A percentile compares a stretch with the other conserved stretches of the same genome.
Evolutionary conservation across 2,113 vertebrate genomes (phyloP).

Genomic region (Aphyosemion australe): DNA sequence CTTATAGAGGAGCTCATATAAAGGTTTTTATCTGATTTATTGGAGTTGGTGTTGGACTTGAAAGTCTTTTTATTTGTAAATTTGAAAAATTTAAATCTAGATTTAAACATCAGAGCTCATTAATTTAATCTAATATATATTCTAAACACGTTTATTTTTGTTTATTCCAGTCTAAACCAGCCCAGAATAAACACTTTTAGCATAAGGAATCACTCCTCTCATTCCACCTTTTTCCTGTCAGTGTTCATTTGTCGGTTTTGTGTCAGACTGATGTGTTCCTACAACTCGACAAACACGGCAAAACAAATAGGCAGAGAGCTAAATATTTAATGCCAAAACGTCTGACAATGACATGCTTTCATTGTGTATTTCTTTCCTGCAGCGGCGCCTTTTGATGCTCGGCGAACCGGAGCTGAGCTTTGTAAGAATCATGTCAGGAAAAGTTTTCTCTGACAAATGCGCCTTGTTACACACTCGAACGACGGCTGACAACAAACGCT

Average conservation of each 20-base stretch:
- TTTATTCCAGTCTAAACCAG: too few species aligned
- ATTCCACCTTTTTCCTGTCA: conserved; percentile 10
- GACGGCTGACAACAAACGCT: conserved; percentile 31
- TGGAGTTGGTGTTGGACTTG: too few species aligned
- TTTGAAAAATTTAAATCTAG: too few species aligned
- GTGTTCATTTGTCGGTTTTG: conserved; percentile 9
- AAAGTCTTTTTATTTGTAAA: background rate
- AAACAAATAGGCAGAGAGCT: conserved; percentile 54
- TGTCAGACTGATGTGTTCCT: conserved; percentile 34
- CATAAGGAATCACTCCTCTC: conserved; percentile 16
- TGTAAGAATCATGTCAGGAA: conserved; percentile 32
- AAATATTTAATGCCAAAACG: conserved; percentile 47
- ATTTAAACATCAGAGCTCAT: too few species aligned
- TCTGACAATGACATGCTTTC: conserved; percentile 55
- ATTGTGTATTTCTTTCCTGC: conserved; percentile 46
- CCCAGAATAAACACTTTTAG: background rate
- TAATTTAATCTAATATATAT: background rate
- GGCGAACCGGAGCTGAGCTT: conserved; percentile 34
- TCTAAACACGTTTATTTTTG: too few species aligned
- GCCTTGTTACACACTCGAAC: conserved; percentile 36
- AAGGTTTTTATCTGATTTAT: too few species aligned
- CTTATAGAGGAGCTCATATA: too few species aligned
- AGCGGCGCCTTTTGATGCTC: conserved; percentile 41
- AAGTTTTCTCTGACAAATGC: conserved; percentile 44
- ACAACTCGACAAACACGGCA: conserved; percentile 33